Evolutionary conservation across 2,797 vertebrate species (phyloP).

Genomic region (Ficedula albicollis): DNA sequence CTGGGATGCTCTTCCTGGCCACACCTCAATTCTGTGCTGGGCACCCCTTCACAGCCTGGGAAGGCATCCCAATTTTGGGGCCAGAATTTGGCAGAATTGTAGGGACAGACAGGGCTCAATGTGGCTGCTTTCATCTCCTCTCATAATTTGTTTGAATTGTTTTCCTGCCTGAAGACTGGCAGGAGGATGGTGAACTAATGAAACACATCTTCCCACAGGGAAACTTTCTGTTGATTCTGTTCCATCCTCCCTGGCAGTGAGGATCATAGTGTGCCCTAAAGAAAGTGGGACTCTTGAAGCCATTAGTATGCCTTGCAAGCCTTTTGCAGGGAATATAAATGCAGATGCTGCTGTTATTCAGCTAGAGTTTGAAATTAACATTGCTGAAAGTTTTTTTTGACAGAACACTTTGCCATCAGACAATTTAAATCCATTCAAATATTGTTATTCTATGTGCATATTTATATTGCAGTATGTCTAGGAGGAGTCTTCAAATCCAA

Average conservation of each 20-base stretch:
- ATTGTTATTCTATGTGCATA: slow-evolving; percentile 15
- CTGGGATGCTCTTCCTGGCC: background rate
- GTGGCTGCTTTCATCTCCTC: background rate
- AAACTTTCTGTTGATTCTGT: background rate
- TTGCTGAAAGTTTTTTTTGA: slow-evolving; percentile 39
- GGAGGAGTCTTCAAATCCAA: background rate
- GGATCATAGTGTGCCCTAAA: background rate
- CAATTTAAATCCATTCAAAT: slow-evolving; percentile 46
- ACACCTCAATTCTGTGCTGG: background rate
- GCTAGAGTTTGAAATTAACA: slow-evolving; percentile 44
- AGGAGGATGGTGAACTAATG: background rate
- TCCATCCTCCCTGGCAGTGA: slow-evolving; percentile 8
- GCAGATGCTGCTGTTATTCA: slow-evolving; percentile 59
- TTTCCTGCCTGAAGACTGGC: background rate
- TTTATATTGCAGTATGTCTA: slow-evolving; percentile 1
- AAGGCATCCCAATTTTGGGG: background rate
- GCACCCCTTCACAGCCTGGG: background rate
- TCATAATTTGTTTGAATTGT: background rate
- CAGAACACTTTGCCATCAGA: background rate
- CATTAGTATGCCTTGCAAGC: slow-evolving; percentile 41
- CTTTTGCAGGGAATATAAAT: slow-evolving; percentile 31
- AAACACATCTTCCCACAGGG: slow-evolving; percentile 27
- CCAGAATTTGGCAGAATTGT: background rate
- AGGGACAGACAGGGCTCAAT: background rate
- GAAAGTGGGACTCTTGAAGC: background rate